These are phyloP conservation scores for Noctuana brunneofusca DNA, from an alignment of 2,888 invertebrate species.

Conservation along the genomic window DNA sequence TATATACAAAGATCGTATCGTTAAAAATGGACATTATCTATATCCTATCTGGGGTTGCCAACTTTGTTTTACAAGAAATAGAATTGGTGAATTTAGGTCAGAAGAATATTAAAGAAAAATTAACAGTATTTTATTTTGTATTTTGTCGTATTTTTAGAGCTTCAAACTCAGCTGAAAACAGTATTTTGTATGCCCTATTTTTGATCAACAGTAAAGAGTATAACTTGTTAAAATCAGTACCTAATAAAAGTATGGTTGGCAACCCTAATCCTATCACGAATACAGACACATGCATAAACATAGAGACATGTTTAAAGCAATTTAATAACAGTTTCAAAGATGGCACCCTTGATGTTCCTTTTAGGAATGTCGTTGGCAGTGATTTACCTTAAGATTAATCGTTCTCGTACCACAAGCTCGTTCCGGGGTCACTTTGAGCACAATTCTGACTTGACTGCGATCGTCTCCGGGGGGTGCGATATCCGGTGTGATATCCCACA, in stretches of 20 bases:
- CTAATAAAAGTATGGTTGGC: no score
- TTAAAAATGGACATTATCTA: conserved; percentile 32
- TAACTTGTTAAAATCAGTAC: no score
- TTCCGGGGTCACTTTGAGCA: conserved; percentile 66
- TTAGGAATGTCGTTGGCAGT: conserved; percentile 76
- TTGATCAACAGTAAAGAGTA: no score
- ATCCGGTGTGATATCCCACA: conserved; percentile 34
- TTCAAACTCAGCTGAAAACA: no score
- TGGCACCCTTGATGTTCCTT: conserved; percentile 56
- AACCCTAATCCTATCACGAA: conserved; percentile 31
- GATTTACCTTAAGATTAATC: conserved; percentile 51
- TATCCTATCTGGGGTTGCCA: no score
- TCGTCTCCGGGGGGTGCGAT: conserved; percentile 35
- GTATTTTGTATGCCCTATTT: no score
- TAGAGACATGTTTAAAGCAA: conserved; percentile 30
- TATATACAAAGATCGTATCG: conserved; percentile 22
- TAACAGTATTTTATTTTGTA: no score
- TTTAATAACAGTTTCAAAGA: conserved; percentile 52
- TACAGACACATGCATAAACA: conserved; percentile 8
- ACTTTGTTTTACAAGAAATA: no score
- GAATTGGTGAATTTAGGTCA: no score
- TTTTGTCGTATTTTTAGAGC: no score
- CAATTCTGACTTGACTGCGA: conserved; percentile 52
- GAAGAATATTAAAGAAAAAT: no score
- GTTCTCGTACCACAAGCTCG: conserved; percentile 46